A percentile compares a stretch with the other conserved stretches of the same genome.
Evolutionary conservation across 2,113 vertebrate genomes (phyloP).

Genomic region (human): DNA sequence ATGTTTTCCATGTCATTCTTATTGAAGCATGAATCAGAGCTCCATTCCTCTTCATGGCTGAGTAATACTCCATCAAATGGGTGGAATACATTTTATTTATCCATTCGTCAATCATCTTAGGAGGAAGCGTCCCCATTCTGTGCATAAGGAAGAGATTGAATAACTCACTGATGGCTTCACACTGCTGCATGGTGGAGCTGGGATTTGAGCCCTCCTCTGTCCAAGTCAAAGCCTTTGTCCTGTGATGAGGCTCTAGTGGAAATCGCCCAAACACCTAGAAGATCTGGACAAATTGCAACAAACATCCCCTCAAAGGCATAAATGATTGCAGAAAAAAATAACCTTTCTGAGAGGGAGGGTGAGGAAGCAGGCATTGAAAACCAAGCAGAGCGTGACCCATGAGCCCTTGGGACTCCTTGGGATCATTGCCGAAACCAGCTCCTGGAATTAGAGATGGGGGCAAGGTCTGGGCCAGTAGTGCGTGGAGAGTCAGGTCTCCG

Average conservation of each 20-base stretch:
- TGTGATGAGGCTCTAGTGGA: fast-evolving
- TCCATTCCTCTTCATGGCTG: no score
- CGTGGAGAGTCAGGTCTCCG: neutral
- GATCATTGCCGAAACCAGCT: no score
- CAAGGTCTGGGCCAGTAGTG: neutral
- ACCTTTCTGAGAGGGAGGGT: fast-evolving
- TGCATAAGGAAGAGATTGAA: fast-evolving
- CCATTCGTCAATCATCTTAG: no score
- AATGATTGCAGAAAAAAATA: fast-evolving
- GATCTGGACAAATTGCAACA: neutral
- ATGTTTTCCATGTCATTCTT: no score
- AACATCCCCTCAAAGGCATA: fast-evolving
- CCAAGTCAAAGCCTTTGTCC: fast-evolving
- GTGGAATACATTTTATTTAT: no score
- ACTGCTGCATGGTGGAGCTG: fast-evolving
- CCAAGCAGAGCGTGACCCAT: fast-evolving
- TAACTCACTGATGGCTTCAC: fast-evolving
- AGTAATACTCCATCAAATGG: no score
- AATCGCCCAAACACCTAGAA: fast-evolving
- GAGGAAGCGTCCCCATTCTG: fast-evolving
- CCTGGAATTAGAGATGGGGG: neutral
- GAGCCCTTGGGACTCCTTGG: neutral
- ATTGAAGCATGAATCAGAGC: no score
- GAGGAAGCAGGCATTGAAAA: fast-evolving
- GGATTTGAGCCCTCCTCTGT: neutral